Percentiles rank a stretch among this genome's conserved stretches.
These are phyloP conservation scores for Tetragonula clypearis DNA, from an alignment of 1,140 invertebrate species.

Conservation along the genomic window DNA sequence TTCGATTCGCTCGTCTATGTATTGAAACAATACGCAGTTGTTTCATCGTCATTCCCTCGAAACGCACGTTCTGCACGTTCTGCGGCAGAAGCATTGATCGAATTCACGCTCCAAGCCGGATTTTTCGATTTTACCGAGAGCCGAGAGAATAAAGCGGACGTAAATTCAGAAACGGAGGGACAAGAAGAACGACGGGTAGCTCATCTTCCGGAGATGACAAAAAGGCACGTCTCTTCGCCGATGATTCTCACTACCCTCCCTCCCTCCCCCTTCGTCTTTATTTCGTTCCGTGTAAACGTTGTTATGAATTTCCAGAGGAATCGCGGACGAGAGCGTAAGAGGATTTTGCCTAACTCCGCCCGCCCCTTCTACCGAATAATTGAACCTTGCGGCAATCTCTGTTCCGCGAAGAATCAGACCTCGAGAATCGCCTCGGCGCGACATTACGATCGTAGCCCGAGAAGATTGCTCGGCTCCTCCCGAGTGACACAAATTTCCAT, in stretches of 20 bases:
- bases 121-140: background rate
- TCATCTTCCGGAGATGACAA: background rate
- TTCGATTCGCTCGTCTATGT: background rate
- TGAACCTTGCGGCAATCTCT: slow-evolving; percentile 13
- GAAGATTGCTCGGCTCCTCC: background rate
- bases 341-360: slow-evolving; percentile 9
- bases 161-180: background rate
- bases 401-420: background rate
- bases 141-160: background rate
- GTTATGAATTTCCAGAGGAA: slow-evolving; percentile 5
- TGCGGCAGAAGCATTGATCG: background rate
- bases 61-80: background rate
- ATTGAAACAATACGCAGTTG: background rate
- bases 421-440: background rate
- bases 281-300: background rate
- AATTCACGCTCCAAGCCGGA: background rate
- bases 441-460: background rate
- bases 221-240: background rate
- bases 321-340: slow-evolving; percentile 3
- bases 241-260: background rate
- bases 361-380: slow-evolving; percentile 10
- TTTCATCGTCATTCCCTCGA: background rate
- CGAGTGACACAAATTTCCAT: background rate
- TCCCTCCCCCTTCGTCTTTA: background rate
- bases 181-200: background rate